Evolutionary conservation across 2,797 vertebrate genomes (phyloP).

Genomic region (Helicolenus hilgendorfi): DNA sequence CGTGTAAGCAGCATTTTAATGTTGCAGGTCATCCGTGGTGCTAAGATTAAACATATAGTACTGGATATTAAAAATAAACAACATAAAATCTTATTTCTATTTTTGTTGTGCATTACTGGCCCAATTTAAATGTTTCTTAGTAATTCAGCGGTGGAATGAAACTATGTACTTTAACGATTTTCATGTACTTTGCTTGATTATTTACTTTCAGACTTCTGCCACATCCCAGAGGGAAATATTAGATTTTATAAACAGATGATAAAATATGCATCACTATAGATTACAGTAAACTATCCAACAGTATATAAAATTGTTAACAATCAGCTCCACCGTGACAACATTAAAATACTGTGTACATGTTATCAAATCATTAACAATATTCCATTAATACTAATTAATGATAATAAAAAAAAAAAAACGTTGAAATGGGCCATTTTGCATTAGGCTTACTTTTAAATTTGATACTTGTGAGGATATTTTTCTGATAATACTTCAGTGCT

Average conservation of each 20-base stretch:
- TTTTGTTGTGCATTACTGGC: background rate
- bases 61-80: background rate
- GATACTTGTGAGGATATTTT: too few relatives aligned
- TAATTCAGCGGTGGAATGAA: background rate
- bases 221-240: background rate
- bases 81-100: background rate
- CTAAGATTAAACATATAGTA: constrained; percentile 1
- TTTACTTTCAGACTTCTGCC: accelerated
- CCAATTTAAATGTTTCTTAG: background rate
- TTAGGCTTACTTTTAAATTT: background rate
- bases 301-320: background rate
- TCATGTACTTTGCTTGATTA: background rate
- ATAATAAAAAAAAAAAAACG: background rate
- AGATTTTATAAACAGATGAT: background rate
- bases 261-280: background rate
- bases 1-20: constrained; percentile 47
- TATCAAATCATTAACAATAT: background rate
- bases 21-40: constrained; percentile 25
- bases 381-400: background rate
- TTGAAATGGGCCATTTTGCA: background rate
- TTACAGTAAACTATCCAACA: background rate
- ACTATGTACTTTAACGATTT: background rate
- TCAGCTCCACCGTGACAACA: background rate
- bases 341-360: background rate
- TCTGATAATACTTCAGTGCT: background rate